Conservation (phyloP, 2,797 vertebrate species). For the Oreochromis grahami region DNA sequence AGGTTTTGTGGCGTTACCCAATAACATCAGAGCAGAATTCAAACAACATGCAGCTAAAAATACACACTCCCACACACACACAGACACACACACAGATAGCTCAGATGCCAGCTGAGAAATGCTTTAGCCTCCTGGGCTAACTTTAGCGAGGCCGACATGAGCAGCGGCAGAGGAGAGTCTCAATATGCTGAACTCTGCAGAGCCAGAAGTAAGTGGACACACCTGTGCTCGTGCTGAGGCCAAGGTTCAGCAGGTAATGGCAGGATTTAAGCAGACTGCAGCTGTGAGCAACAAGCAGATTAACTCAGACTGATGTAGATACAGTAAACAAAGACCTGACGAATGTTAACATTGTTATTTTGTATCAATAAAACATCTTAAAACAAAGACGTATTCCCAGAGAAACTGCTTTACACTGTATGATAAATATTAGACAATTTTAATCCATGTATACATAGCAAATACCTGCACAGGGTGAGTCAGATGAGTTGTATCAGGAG, state of each 20-base stretch:
- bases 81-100: background rate
- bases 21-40: constrained; percentile 27
- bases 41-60: constrained; percentile 52
- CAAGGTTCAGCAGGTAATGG: background rate
- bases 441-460: background rate
- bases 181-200: background rate
- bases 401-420: background rate
- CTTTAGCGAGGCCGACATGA: constrained; percentile 14
- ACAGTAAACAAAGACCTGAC: background rate
- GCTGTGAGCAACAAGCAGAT: background rate
- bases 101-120: constrained; percentile 32
- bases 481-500: background rate
- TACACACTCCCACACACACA: constrained; percentile 19
- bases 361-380: background rate
- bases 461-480: background rate
- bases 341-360: accelerated
- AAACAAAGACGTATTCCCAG: background rate
- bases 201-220: background rate
- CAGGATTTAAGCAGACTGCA: background rate
- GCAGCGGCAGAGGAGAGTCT: background rate
- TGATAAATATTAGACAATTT: background rate
- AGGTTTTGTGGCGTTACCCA: background rate
- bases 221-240: background rate
- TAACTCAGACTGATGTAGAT: accelerated
- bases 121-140: constrained; percentile 34